A percentile compares a stretch with the other conserved stretches of the same genome.
Evolutionary conservation across 53 echinoderm and acorn worm genomes (phyloP).

Genomic region (Temnopleurus reevesii): DNA sequence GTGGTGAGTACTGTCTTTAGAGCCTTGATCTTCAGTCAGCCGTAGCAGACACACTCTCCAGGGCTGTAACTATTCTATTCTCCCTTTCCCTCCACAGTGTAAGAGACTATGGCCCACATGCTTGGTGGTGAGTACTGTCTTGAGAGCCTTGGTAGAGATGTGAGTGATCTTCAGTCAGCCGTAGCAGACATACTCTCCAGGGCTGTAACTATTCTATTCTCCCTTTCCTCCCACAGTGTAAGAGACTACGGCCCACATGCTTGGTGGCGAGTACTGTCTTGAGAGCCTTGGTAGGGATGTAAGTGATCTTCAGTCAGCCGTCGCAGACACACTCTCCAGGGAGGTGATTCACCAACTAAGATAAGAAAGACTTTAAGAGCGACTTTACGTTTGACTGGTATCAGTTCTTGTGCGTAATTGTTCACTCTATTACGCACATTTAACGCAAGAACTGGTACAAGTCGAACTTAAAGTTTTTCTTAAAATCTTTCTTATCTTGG

Average conservation of each 20-base stretch:
- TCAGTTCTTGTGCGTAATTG: no score
- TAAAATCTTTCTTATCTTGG: no score
- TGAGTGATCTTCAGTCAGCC: constrained; percentile 82
- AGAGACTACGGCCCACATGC: constrained; percentile 79
- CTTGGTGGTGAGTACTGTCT: constrained; percentile 88
- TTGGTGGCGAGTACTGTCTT: constrained; percentile 87
- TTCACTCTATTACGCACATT: no score
- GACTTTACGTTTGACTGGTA: no score
- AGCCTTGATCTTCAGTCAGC: constrained; percentile 92
- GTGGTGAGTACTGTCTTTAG: constrained; percentile 88
- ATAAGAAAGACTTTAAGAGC: no score
- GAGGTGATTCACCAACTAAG: no score
- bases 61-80: constrained; percentile 70
- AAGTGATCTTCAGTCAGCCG: constrained; percentile 82
- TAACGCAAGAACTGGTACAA: no score
- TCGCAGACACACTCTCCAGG: constrained; percentile 83
- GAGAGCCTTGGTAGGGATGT: constrained; percentile 90
- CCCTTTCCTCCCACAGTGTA: no score
- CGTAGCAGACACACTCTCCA: constrained; percentile 81
- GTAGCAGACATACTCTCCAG: constrained; percentile 85
- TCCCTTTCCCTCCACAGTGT: neutral
- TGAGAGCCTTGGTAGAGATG: constrained; percentile 87
- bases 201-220: no score
- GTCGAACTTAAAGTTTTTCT: no score
- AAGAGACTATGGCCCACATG: constrained; percentile 80